Evolutionary conservation across 2,888 invertebrate species (phyloP).

Genomic region (Tipula lateralis): DNA sequence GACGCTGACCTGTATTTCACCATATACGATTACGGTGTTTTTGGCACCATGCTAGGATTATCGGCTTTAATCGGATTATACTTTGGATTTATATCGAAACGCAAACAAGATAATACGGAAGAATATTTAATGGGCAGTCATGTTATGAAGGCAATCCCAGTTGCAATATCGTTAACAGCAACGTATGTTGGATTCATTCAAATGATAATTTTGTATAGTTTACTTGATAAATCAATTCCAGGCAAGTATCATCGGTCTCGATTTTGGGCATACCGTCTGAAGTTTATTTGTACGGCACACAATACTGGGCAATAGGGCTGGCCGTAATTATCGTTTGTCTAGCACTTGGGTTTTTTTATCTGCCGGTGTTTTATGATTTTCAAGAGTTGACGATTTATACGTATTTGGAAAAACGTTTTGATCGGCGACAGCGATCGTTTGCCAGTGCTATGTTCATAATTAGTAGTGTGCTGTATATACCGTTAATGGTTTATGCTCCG

Average conservation of each 20-base stretch:
- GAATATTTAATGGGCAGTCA: slow-evolving; percentile 12
- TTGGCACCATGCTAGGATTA: not conserved
- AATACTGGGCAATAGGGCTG: not conserved
- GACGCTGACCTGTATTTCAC: not conserved
- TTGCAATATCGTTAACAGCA: slow-evolving; percentile 1
- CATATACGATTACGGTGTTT: not conserved
- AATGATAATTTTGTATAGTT: not conserved
- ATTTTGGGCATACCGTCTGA: not conserved
- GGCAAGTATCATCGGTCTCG: not conserved
- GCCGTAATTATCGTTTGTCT: slow-evolving; percentile 31
- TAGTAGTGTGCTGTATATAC: slow-evolving; percentile 40
- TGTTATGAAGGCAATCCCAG: not conserved
- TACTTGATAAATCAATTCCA: not conserved
- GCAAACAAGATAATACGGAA: not conserved
- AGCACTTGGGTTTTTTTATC: slow-evolving; percentile 44
- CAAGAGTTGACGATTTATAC: slow-evolving; percentile 48
- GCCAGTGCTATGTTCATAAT: slow-evolving; percentile 41
- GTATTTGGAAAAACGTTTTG: slow-evolving; percentile 44
- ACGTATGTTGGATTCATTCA: not conserved
- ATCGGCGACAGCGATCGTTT: slow-evolving; percentile 39
- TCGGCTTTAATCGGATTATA: not conserved
- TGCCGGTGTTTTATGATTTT: slow-evolving; percentile 52
- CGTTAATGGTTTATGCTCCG: slow-evolving; percentile 49
- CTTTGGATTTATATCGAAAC: slow-evolving; percentile 25
- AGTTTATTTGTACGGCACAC: not conserved